A percentile compares a stretch with the other conserved stretches of the same genome.
Evolutionary conservation across 1,140 invertebrate genomes (phyloP).

Genomic region (Ceratina australensis): DNA sequence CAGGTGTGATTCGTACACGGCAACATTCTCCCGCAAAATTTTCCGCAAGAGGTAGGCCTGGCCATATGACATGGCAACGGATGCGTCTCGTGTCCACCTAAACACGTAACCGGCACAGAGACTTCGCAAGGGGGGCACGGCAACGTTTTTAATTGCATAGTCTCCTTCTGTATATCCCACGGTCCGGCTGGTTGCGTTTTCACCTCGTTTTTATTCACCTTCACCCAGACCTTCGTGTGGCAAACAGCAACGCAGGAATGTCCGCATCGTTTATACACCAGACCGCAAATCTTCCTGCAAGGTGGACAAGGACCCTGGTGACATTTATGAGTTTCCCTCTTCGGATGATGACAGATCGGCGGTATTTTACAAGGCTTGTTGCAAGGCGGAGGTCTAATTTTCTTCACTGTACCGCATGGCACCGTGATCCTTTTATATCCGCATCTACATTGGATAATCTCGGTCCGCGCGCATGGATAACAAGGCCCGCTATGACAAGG

Average conservation of each 20-base stretch:
- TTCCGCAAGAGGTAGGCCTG: constrained; percentile 85
- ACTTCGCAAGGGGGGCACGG: constrained; percentile 87
- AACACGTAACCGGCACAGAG: constrained; percentile 87
- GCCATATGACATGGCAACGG: constrained; percentile 88
- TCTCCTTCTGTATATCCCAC: constrained; percentile 86
- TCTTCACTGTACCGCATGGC: constrained; percentile 91
- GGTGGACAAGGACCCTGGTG: constrained; percentile 93
- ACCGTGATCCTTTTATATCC: constrained; percentile 89
- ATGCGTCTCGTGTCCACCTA: constrained; percentile 90
- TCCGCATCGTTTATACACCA: constrained; percentile 82
- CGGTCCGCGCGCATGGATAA: constrained; percentile 91
- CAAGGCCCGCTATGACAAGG: constrained; percentile 94
- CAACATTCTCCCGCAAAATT: constrained; percentile 85
- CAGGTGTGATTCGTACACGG: constrained; percentile 91
- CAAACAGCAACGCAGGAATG: constrained; percentile 89
- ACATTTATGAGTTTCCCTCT: constrained; percentile 87
- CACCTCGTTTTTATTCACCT: constrained; percentile 79
- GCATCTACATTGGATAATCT: constrained; percentile 90
- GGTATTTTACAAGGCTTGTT: constrained; percentile 86
- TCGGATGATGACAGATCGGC: constrained; percentile 89
- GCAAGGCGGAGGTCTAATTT: constrained; percentile 89
- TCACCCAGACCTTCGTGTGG: constrained; percentile 89
- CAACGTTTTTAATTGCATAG: constrained; percentile 83
- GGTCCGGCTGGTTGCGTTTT: constrained; percentile 85
- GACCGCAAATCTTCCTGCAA: constrained; percentile 87